Percentiles rank a stretch among this genome's conserved stretches.
phyloP scores from a whole-genome alignment of 1,140 invertebrate genomes.

The Trichonephila clavipes region DNA sequence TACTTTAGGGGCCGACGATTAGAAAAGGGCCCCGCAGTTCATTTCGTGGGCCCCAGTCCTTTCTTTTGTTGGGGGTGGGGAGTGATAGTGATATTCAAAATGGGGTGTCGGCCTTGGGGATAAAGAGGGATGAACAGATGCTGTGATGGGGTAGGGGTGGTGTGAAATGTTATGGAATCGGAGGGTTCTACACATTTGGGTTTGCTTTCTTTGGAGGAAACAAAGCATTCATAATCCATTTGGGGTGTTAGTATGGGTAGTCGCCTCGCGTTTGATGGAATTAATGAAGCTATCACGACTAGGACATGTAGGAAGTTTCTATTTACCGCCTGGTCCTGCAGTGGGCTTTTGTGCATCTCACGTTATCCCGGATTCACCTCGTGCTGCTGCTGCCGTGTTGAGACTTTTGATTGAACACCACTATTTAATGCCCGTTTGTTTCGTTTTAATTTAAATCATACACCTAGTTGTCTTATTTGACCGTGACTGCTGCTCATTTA shows the following conservation, averaged over 20 bases:
- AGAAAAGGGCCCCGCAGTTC: slow-evolving; percentile 10
- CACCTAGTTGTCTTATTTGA: too few species aligned
- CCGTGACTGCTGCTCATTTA: too few species aligned
- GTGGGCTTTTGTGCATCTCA: background rate
- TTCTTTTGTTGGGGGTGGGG: background rate
- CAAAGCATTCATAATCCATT: background rate
- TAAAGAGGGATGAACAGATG: slow-evolving; percentile 42
- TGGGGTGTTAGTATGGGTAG: background rate
- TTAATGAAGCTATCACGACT: background rate
- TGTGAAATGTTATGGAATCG: background rate
- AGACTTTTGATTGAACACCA: too few species aligned
- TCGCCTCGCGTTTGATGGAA: background rate
- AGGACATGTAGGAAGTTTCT: too few species aligned
- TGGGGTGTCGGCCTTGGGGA: slow-evolving; percentile 4
- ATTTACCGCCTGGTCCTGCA: too few species aligned
- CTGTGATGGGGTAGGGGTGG: background rate
- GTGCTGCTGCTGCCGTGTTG: too few species aligned
- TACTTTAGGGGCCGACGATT: slow-evolving; percentile 33
- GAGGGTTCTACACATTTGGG: background rate
- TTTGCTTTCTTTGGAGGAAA: background rate
- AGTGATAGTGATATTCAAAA: background rate
- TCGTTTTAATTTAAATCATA: too few species aligned
- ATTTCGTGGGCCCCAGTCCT: slow-evolving; percentile 7
- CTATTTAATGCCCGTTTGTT: too few species aligned
- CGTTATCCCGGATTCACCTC: too few species aligned